Conservation (phyloP, 2,888 invertebrate genomes). For the Mylabris sibirica region DNA sequence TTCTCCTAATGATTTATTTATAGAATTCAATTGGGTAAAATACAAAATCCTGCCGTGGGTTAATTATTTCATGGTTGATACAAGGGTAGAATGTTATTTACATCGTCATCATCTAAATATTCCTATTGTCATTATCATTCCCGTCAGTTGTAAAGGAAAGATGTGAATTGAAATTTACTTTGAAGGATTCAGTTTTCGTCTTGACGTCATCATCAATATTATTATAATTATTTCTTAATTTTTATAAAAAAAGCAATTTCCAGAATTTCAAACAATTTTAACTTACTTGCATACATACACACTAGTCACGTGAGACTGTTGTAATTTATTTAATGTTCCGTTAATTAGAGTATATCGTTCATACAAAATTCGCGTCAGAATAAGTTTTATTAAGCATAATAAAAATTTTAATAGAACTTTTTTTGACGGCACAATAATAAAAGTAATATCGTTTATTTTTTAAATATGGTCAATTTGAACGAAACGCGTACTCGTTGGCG, state of each 20-base stretch:
- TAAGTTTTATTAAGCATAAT: background rate
- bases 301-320: background rate
- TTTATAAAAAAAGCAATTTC: background rate
- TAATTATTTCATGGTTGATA: too few relatives aligned
- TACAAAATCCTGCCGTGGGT: too few relatives aligned
- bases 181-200: background rate
- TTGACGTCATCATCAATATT: background rate
- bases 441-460: too few relatives aligned
- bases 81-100: background rate
- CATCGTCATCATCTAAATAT: background rate
- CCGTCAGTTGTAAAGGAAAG: too few relatives aligned
- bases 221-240: background rate
- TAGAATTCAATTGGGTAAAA: too few relatives aligned
- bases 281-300: background rate
- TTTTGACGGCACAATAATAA: background rate
- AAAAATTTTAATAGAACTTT: background rate
- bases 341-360: background rate
- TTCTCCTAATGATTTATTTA: too few relatives aligned
- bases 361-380: background rate
- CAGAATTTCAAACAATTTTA: background rate
- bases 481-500: too few relatives aligned
- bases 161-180: background rate
- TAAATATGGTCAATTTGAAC: too few relatives aligned
- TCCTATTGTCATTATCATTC: background rate
- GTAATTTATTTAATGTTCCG: conserved; percentile 6